A percentile compares a stretch with the other conserved stretches of the same genome.
phyloP scores from a whole-genome alignment of 2,888 invertebrate species.

The Tetrapedia diversipes region DNA sequence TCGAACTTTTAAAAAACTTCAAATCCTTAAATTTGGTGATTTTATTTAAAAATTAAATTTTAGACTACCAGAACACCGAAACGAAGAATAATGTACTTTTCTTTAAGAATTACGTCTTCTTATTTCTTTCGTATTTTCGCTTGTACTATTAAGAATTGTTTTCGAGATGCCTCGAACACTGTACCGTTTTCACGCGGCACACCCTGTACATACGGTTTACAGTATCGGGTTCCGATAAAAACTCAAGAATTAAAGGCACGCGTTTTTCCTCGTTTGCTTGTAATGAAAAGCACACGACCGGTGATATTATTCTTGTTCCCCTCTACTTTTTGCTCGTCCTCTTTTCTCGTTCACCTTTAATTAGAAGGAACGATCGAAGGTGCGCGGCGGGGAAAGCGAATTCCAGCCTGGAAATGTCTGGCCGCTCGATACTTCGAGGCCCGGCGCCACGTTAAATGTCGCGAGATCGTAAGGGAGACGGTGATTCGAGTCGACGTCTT shows the following conservation, averaged over 20 bases:
- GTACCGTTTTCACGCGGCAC: not conserved
- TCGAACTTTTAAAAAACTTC: no score
- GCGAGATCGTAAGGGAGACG: slow-evolving; percentile 2
- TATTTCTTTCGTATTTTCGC: not conserved
- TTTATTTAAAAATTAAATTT: no score
- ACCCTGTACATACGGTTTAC: slow-evolving; percentile 16
- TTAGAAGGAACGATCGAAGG: slow-evolving; percentile 12
- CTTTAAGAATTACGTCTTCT: not conserved
- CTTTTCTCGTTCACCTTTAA: slow-evolving; percentile 23
- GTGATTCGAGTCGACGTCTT: slow-evolving; percentile 35
- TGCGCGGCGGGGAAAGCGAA: not conserved
- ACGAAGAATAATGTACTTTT: not conserved
- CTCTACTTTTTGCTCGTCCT: not conserved
- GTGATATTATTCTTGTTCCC: slow-evolving; percentile 20
- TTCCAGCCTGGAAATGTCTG: not conserved
- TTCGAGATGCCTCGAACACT: not conserved
- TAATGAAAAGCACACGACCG: slow-evolving; percentile 21
- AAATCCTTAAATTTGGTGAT: not conserved
- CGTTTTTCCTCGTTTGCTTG: slow-evolving; percentile 28
- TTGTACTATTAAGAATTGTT: not conserved
- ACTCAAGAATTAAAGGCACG: slow-evolving; percentile 27
- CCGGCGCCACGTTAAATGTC: not conserved
- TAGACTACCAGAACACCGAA: not conserved
- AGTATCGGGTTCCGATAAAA: slow-evolving; percentile 36
- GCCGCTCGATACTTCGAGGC: slow-evolving; percentile 14